phyloP scores from a whole-genome alignment of 30 jellyfish, hydroid and myxozoan species.

The Hydractinia echinata region DNA sequence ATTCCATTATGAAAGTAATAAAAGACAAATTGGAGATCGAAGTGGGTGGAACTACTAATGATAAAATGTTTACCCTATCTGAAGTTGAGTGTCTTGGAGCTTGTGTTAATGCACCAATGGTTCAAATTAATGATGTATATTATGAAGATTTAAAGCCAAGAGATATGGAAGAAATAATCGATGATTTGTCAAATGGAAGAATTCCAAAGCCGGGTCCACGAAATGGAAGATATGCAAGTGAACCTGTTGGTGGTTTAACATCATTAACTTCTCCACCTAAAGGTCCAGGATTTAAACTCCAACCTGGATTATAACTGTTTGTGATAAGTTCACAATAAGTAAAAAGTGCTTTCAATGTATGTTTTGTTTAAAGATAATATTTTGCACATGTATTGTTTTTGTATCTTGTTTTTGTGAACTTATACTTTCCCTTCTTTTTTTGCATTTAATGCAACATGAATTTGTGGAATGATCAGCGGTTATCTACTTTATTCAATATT shows the following conservation, averaged over 20 bases:
- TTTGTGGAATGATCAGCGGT: too few relatives aligned
- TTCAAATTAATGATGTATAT: constrained; percentile 88
- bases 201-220: constrained; percentile 94
- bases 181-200: constrained; percentile 63
- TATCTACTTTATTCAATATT: too few relatives aligned
- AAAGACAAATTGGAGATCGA: constrained; percentile 56
- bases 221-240: constrained; percentile 78
- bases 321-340: too few relatives aligned
- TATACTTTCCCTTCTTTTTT: too few relatives aligned
- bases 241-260: constrained; percentile 71
- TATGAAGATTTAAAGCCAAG: constrained; percentile 75
- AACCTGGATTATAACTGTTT: constrained; percentile 53
- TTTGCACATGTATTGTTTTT: too few relatives aligned
- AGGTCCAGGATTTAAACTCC: constrained; percentile 88
- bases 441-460: too few relatives aligned
- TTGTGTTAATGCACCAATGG: constrained; percentile 99
- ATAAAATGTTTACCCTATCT: constrained; percentile 73
- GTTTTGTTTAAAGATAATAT: too few relatives aligned
- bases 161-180: constrained; percentile 78
- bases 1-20: constrained; percentile 66
- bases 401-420: too few relatives aligned
- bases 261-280: constrained; percentile 80
- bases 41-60: constrained; percentile 89
- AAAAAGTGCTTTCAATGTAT: too few relatives aligned
- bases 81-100: constrained; percentile 99